Conservation (phyloP, 2,797 vertebrate species). For the Monodelphis domestica region DNA sequence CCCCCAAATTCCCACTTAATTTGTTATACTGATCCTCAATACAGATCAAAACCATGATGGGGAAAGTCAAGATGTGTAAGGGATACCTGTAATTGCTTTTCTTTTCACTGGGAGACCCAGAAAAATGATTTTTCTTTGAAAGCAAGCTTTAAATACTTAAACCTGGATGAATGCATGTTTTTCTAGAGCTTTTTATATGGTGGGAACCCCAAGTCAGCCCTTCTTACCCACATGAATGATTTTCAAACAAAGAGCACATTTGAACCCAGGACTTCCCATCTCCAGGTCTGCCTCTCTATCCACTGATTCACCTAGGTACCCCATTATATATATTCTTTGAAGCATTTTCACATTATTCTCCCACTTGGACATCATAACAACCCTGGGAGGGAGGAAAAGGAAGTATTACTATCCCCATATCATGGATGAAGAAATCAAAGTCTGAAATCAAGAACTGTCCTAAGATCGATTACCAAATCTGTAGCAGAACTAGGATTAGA, state of each 20-base stretch:
- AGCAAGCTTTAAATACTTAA: background rate
- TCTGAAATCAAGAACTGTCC: background rate
- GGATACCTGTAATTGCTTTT: too few relatives aligned
- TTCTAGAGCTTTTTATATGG: background rate
- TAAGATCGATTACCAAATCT: background rate
- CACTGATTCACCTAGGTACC: background rate
- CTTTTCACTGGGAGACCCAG: background rate
- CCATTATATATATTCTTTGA: background rate
- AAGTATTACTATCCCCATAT: background rate
- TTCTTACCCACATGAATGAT: background rate
- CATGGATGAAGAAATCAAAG: background rate
- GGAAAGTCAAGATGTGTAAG: too few relatives aligned
- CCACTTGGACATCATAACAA: background rate
- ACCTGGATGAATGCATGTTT: background rate
- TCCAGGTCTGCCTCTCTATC: background rate
- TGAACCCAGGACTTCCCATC: background rate
- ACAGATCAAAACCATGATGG: too few relatives aligned
- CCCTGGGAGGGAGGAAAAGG: background rate
- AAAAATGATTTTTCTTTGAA: background rate
- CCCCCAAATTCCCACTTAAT: too few relatives aligned
- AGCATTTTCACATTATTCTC: background rate
- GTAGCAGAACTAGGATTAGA: background rate
- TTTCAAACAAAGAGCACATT: background rate
- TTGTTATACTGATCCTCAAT: too few relatives aligned
- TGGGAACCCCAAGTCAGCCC: background rate